Evolutionary conservation across 37 sponge, comb jelly and placozoan genomes (phyloP).

Genomic region (Petrosia ficiformis): DNA sequence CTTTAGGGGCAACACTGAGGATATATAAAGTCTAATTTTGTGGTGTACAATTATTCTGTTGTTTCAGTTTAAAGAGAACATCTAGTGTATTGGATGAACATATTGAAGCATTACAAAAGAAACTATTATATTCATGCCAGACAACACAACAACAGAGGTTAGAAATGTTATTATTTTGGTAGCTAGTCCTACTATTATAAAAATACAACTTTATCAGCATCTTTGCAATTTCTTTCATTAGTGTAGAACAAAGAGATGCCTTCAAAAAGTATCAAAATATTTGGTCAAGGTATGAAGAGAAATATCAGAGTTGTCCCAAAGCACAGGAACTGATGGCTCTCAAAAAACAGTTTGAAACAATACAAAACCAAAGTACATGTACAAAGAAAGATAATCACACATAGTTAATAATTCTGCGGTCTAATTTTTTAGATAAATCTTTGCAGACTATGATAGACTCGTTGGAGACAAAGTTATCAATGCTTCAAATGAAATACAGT

Average conservation of each 20-base stretch:
- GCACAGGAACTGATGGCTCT: neutral
- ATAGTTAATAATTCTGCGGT: too few relatives aligned
- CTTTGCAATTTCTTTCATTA: neutral
- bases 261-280: constrained; percentile 28
- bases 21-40: too few relatives aligned
- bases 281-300: constrained; percentile 24
- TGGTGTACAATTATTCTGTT: too few relatives aligned
- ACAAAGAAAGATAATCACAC: too few relatives aligned
- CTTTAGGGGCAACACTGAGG: too few relatives aligned
- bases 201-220: too few relatives aligned
- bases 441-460: neutral
- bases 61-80: constrained; percentile 51
- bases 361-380: too few relatives aligned
- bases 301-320: constrained; percentile 23
- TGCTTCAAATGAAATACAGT: neutral
- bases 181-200: too few relatives aligned
- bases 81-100: constrained; percentile 45
- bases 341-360: neutral
- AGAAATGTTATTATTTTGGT: too few relatives aligned
- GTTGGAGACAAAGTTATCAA: neutral
- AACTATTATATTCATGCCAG: neutral
- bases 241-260: constrained; percentile 13
- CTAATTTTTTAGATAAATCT: neutral
- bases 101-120: constrained; percentile 41
- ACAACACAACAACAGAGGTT: constrained; percentile 25